phyloP scores from a whole-genome alignment of 1,140 invertebrate genomes.

The Papilio dardanus region DNA sequence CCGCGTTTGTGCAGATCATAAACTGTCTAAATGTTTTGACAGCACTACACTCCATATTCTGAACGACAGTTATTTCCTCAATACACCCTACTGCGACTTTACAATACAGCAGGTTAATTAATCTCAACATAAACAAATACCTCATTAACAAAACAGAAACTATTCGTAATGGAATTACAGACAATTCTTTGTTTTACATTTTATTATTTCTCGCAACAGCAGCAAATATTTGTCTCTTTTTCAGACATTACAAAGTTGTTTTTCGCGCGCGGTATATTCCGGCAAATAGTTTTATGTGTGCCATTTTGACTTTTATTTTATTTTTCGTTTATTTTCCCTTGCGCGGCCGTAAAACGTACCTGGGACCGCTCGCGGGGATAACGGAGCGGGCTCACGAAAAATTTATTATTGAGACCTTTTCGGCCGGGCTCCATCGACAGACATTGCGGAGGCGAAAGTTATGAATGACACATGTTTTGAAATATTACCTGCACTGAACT shows the following conservation, averaged over 20 bases:
- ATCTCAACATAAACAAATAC: conserved; percentile 7
- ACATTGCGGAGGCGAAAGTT: conserved; percentile 81
- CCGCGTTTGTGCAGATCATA: conserved; percentile 51
- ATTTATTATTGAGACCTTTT: conserved; percentile 82
- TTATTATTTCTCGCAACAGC: conserved; percentile 2
- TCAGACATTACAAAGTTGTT: conserved; percentile 67
- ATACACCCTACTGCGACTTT: not conserved
- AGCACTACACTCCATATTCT: not conserved
- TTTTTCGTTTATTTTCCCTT: conserved; percentile 82
- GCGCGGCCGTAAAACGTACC: conserved; percentile 80
- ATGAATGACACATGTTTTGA: conserved; percentile 82
- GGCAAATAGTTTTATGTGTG: conserved; percentile 79
- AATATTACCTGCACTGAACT: conserved; percentile 81
- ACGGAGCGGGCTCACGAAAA: conserved; percentile 78
- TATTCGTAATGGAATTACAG: conserved; percentile 2
- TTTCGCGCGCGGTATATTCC: conserved; percentile 68
- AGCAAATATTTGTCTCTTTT: conserved; percentile 52
- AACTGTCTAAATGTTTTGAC: conserved; percentile 43
- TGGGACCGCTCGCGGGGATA: conserved; percentile 74
- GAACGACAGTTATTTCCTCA: not conserved
- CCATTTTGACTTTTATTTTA: conserved; percentile 82
- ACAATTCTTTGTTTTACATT: conserved; percentile 26
- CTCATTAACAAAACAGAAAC: conserved; percentile 38
- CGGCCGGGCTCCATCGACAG: conserved; percentile 79
- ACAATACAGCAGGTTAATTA: not conserved